Percentiles rank a stretch among this genome's conserved stretches.
These are phyloP conservation scores for Alligator mississippiensis DNA, from an alignment of 2,113 vertebrate species.

Conservation along the genomic window DNA sequence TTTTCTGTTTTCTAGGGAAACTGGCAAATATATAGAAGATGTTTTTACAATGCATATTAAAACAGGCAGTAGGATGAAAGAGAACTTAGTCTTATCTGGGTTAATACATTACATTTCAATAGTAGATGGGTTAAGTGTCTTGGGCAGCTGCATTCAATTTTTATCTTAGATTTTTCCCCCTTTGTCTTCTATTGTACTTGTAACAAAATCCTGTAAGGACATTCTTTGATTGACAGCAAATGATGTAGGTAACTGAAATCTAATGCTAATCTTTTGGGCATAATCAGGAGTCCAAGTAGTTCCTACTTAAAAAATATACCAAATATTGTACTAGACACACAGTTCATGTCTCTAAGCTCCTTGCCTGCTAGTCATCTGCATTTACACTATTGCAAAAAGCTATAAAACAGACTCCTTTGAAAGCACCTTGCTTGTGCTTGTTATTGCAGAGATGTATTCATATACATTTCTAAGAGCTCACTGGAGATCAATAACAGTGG, in stretches of 20 bases:
- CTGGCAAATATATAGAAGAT: neutral
- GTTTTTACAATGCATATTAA: neutral
- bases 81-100: neutral
- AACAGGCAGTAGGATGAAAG: neutral
- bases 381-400: neutral
- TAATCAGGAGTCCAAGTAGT: neutral
- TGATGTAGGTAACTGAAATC: neutral
- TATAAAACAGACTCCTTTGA: neutral
- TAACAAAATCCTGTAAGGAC: neutral
- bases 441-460: neutral
- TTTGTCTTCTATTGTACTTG: fast-evolving
- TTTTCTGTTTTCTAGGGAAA: neutral
- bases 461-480: neutral
- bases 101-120: neutral
- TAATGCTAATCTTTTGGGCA: neutral
- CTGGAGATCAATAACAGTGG: neutral
- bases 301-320: neutral
- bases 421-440: neutral
- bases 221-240: neutral
- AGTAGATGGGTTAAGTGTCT: neutral
- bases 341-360: neutral
- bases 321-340: neutral
- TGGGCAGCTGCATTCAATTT: neutral
- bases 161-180: neutral
- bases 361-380: neutral